These are phyloP conservation scores for Choristoneura fumiferana DNA, from an alignment of 1,140 invertebrate genomes.

Conservation along the genomic window DNA sequence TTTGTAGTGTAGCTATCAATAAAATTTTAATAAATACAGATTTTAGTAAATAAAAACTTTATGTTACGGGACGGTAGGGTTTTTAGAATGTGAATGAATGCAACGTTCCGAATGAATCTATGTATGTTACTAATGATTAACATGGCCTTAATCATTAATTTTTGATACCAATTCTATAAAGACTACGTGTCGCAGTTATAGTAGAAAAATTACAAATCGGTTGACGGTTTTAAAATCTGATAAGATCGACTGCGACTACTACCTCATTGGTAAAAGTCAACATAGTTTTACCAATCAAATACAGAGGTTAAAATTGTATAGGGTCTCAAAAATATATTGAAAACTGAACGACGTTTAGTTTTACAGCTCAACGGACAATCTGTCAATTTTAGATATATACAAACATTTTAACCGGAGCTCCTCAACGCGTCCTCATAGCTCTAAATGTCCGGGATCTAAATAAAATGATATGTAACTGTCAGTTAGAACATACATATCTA, in stretches of 20 bases:
- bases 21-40: not conserved
- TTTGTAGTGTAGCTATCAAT: too few species aligned
- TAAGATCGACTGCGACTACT: conserved; percentile 1
- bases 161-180: conserved; percentile 11
- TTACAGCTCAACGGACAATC: conserved; percentile 5
- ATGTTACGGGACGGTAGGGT: conserved; percentile 10
- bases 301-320: conserved; percentile 55
- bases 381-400: conserved; percentile 9
- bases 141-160: conserved; percentile 8
- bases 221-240: not conserved
- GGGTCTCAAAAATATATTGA: conserved; percentile 61
- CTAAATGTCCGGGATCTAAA: conserved; percentile 35
- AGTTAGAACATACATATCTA: conserved; percentile 22
- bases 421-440: not conserved
- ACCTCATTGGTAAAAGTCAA: not conserved
- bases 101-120: not conserved
- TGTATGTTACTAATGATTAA: conserved; percentile 3
- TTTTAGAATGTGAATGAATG: conserved; percentile 19
- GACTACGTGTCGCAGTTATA: not conserved
- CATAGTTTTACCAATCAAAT: conserved; percentile 37
- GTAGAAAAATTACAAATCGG: not conserved
- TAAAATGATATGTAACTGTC: conserved; percentile 60
- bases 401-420: conserved; percentile 6
- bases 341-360: conserved; percentile 16
- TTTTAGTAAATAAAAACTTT: conserved; percentile 15